phyloP scores from a whole-genome alignment of 2,797 vertebrate species.

The Rousettus madagascariensis region DNA sequence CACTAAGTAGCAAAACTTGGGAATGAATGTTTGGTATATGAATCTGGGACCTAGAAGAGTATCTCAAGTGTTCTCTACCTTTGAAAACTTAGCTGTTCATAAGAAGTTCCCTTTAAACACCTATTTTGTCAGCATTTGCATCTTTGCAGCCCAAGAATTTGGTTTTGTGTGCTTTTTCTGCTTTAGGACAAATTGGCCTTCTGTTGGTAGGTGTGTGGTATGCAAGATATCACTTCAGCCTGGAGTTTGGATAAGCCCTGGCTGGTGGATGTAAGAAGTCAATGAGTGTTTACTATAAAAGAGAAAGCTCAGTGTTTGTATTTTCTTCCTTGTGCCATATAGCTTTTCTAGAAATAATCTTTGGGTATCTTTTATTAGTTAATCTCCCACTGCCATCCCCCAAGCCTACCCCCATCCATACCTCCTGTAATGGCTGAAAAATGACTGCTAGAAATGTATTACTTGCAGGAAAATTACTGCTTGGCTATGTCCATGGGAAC shows the following conservation, averaged over 20 bases:
- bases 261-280: constrained; percentile 54
- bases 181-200: constrained; percentile 73
- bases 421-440: background rate
- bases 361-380: constrained; percentile 52
- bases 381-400: background rate
- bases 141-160: constrained; percentile 66
- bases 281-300: constrained; percentile 55
- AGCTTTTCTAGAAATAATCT: constrained; percentile 52
- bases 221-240: constrained; percentile 61
- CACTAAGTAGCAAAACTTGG: background rate
- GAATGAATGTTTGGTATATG: background rate
- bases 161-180: constrained; percentile 72
- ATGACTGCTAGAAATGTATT: too few species aligned
- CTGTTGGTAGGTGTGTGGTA: constrained; percentile 63
- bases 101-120: constrained; percentile 56
- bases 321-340: constrained; percentile 61
- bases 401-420: background rate
- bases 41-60: background rate
- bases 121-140: constrained; percentile 66
- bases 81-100: constrained; percentile 52
- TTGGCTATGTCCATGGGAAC: too few species aligned
- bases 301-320: constrained; percentile 67
- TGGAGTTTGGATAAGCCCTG: constrained; percentile 76
- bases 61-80: constrained; percentile 1
- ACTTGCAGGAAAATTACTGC: too few species aligned